Percentiles rank a stretch among this genome's conserved stretches.
These are phyloP conservation scores for Himalopsyche japonica DNA, from an alignment of 2,888 invertebrate species.

Conservation along the genomic window DNA sequence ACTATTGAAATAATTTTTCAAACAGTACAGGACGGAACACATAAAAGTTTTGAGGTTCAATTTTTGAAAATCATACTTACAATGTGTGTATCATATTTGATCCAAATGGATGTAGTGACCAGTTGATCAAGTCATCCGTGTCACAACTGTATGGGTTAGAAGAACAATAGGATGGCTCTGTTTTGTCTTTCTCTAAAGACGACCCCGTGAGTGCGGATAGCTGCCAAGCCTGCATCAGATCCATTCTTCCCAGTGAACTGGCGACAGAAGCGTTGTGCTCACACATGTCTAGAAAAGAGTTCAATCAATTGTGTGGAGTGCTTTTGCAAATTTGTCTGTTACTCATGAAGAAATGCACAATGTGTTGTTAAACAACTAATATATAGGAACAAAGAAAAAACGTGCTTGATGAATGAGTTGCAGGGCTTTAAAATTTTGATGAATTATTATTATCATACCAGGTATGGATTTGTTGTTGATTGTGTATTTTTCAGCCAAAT, in stretches of 20 bases:
- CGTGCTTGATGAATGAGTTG: no score
- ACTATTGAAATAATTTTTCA: no score
- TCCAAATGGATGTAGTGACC: constrained; percentile 86
- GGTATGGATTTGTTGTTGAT: constrained; percentile 58
- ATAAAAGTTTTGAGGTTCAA: no score
- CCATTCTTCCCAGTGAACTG: constrained; percentile 73
- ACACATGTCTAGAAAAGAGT: constrained; percentile 65
- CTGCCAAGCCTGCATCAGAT: constrained; percentile 87
- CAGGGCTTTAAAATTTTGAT: no score
- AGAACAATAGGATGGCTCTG: constrained; percentile 6
- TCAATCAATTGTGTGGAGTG: background rate
- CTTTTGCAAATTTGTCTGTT: background rate
- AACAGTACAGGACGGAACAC: no score
- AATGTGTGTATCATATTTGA: constrained; percentile 81
- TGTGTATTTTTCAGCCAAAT: constrained; percentile 82
- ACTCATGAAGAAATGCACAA: no score
- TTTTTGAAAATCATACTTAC: constrained; percentile 58
- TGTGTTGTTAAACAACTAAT: no score
- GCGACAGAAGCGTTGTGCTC: constrained; percentile 79
- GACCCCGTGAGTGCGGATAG: constrained; percentile 74
- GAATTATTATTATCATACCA: constrained; percentile 44
- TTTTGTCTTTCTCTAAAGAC: constrained; percentile 44
- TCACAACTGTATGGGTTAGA: constrained; percentile 40
- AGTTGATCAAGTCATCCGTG: constrained; percentile 72
- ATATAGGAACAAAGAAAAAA: no score